These are phyloP conservation scores for Psephotus haematonotus DNA, from an alignment of 2,113 vertebrate species.

Conservation along the genomic window DNA sequence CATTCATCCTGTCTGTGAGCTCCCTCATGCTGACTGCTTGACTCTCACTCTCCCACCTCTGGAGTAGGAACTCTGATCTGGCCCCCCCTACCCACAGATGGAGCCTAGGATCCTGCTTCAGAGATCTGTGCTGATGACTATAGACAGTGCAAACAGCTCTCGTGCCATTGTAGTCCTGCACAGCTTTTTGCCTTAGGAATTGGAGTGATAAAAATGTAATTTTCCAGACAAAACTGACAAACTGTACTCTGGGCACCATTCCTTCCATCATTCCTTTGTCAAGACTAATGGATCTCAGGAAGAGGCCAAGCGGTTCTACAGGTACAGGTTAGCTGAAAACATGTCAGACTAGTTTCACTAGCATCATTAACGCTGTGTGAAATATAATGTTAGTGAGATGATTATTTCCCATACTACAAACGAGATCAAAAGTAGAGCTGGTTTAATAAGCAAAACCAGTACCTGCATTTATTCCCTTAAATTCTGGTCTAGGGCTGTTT, in stretches of 20 bases:
- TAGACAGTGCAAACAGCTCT: background rate
- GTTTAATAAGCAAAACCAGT: background rate
- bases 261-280: background rate
- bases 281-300: background rate
- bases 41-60: background rate
- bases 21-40: background rate
- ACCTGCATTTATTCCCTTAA: background rate
- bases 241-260: background rate
- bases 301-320: background rate
- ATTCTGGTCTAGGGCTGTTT: background rate
- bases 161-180: background rate
- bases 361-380: background rate
- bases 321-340: background rate
- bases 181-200: background rate
- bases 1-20: background rate
- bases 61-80: background rate
- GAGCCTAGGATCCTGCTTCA: background rate
- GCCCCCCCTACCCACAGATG: background rate
- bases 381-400: background rate
- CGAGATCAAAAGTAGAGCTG: background rate
- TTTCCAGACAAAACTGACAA: background rate
- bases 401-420: background rate
- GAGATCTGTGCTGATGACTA: background rate
- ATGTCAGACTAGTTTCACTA: background rate
- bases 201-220: background rate